Conservation (phyloP, 2,113 vertebrate genomes). For the Spea multiplicata region DNA sequence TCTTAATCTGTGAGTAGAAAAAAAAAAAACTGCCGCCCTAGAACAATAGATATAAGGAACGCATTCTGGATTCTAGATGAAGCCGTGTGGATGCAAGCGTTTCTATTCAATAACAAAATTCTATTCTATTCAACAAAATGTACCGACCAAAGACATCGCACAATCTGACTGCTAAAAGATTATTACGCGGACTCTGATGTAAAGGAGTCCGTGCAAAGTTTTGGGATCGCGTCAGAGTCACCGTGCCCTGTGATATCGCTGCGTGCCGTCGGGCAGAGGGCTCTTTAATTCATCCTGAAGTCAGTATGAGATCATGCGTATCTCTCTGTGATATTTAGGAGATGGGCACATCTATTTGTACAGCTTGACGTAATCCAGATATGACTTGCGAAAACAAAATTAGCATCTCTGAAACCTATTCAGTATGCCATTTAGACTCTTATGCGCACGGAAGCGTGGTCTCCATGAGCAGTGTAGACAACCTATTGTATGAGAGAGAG, state of each 20-base stretch:
- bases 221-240: not conserved
- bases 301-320: conserved; percentile 28
- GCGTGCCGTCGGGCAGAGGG: conserved; percentile 12
- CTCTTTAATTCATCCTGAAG: conserved; percentile 24
- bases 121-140: too few species aligned
- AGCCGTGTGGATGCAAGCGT: too few species aligned
- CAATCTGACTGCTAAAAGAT: too few species aligned
- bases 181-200: too few species aligned
- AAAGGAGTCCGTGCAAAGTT: not conserved
- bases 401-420: conserved; percentile 13
- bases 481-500: not conserved
- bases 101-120: too few species aligned
- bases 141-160: too few species aligned
- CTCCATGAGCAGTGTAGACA: not conserved
- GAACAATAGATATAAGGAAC: too few species aligned
- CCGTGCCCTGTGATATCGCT: conserved; percentile 2
- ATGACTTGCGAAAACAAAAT: conserved; percentile 44
- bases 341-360: conserved; percentile 33
- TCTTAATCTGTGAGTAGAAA: too few species aligned
- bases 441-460: not conserved
- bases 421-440: not conserved
- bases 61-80: too few species aligned
- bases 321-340: conserved; percentile 30
- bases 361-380: conserved; percentile 32
- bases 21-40: too few species aligned